Base-by-base conservation (phyloP, 1,140 invertebrate species). In the Drosophila erecta region DNA sequence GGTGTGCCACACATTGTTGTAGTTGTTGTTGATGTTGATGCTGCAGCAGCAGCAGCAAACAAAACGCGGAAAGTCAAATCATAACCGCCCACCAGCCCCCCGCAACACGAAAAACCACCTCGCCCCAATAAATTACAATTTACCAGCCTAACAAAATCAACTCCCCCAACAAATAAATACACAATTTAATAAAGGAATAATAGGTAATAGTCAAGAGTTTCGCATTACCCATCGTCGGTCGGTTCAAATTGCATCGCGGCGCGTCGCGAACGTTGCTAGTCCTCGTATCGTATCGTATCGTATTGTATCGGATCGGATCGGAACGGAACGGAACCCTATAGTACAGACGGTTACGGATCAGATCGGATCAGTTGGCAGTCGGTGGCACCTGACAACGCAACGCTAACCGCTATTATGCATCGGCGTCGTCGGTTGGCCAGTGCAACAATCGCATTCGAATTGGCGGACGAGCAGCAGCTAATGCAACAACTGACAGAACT, bases 341-440 rank as follows among this genome's bases (percentile, higher is more conserved):
- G 53, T 40, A 40, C 37, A 37, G 54, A 41, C 60, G 57, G 61
- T 41, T 51, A 54, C 66, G 66, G 50, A 56, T 70, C 35, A 40
- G 44, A 35, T 50, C 27, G 64, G 64, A 70, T 70, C 62, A 69
- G 66, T 70, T 51, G 59, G 44, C 59, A 64, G 33, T 65, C 33
- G 59, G 41, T 46, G 49, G 66, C 64, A 69, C 67, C 67, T 70
- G 65, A 49, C 41, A 71, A 44, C 66, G 66, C 61, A 65, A 37
- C 60, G 59, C 33, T 37, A 67, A 70, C 62, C 59, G 75, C 81
- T 66, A 71, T 79, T 86, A 86, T 84, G 83, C 79, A 80, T 91
- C 84, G 89, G 65, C 73, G 77, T 77, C 79, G 84, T 74, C 67
- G 79, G 38, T 53, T 77, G 65, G 57, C 76, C 51, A 69, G 76